Base-by-base conservation (phyloP, 2,888 invertebrate genomes). In the Lasioglossum calceatum region DNA sequence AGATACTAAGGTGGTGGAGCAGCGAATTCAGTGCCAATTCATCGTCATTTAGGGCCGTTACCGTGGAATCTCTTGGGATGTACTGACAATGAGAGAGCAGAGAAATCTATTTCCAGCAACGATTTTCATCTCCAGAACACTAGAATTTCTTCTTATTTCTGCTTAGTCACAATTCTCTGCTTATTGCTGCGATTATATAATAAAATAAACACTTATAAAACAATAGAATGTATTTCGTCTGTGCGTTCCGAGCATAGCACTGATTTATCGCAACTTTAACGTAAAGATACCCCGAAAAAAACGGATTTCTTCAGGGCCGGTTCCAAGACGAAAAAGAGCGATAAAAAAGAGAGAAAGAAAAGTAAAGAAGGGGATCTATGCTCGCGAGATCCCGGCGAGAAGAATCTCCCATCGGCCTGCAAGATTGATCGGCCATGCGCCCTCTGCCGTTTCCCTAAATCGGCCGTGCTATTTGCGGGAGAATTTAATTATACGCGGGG, bases 401-500 rank as follows among this genome's bases (percentile, higher is more conserved):
- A 54, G 16, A 70, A 47, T 39, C 50, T 76, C 73, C 75, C 81
- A 88, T 87, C 72, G 50, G 79, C 64, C 44, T 39, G 67, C 42
- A 67, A 86, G 84, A 90, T 91, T 86, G 90, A 90, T 90, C 70
- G 82, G 81, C 54, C 70, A 44, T 64, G 42, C 70, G 77, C 27
- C 79, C 74, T 71, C 61, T 47, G 54, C 71, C 79, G 83, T 86
- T 85, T 88, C 77, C 77, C 81, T 75, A 91, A 91, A 90, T 82
- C 90, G 80, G 73, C 76, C 19, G 73, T n/a, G 76, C 79, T 83
- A 87, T 84, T 90, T 85, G 81, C 74, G 32, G 64, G 80, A 77
- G 87, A 90, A 91, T 91, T 91, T 90, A 90, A 91, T 90, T 90
- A 90, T 84, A 83, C 80, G 79, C 39, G 74, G 70, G 70, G 70